Percentiles rank a stretch among this genome's conserved stretches.
Evolutionary conservation across 1,140 invertebrate species (phyloP).

Genomic region (Branchinecta lynchi): DNA sequence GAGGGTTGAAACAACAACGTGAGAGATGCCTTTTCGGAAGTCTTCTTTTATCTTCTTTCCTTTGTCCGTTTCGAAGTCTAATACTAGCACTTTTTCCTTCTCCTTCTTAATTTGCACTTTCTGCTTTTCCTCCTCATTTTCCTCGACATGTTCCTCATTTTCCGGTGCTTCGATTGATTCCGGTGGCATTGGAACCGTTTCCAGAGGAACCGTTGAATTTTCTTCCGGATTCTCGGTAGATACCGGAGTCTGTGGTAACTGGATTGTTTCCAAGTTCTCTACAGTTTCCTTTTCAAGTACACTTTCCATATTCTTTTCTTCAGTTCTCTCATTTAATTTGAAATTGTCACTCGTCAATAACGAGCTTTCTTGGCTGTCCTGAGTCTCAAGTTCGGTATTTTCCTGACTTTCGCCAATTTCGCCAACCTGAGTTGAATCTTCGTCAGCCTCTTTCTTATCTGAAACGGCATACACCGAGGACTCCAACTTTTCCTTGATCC

Average conservation of each 20-base stretch:
- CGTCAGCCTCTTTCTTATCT: slow-evolving; percentile 23
- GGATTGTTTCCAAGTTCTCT: not conserved
- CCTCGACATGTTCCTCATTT: slow-evolving; percentile 42
- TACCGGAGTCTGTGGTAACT: not conserved
- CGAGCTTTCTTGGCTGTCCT: slow-evolving; percentile 20
- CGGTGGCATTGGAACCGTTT: not conserved
- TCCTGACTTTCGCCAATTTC: slow-evolving; percentile 18
- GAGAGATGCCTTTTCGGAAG: slow-evolving; percentile 73
- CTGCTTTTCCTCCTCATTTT: slow-evolving; percentile 33
- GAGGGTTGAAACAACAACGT: slow-evolving; percentile 71
- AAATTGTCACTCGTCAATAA: slow-evolving; percentile 15
- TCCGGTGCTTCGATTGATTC: slow-evolving; percentile 14
- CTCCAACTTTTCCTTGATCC: slow-evolving; percentile 25
- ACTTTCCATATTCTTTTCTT: slow-evolving; percentile 14
- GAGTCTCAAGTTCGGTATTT: slow-evolving; percentile 18
- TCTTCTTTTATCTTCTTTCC: slow-evolving; percentile 62
- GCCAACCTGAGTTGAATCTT: slow-evolving; percentile 27
- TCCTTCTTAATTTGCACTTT: slow-evolving; percentile 29
- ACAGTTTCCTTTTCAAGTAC: slow-evolving; percentile 13
- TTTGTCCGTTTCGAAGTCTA: slow-evolving; percentile 17
- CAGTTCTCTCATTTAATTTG: slow-evolving; percentile 15
- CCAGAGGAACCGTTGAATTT: not conserved
- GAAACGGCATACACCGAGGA: not conserved
- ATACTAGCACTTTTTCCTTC: slow-evolving; percentile 15
- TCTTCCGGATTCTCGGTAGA: not conserved